Percentiles rank a stretch among this genome's conserved stretches.
Evolutionary conservation across 2,113 vertebrate species (phyloP).

Genomic region (Salvator merianae): DNA sequence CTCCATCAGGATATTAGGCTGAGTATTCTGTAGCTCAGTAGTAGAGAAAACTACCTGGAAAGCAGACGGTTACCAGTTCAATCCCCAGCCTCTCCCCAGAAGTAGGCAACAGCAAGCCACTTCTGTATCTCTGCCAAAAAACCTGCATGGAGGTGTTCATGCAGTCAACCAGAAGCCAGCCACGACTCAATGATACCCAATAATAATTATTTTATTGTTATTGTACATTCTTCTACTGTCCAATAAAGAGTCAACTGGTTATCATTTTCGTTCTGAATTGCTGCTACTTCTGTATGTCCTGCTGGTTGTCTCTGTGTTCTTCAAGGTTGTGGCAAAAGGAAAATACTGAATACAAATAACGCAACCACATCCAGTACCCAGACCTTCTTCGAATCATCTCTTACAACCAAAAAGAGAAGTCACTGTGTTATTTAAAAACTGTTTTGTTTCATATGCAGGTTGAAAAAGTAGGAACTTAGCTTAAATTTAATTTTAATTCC

Average conservation of each 20-base stretch:
- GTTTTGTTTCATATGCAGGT: neutral
- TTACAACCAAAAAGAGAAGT: neutral
- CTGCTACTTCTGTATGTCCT: too few relatives aligned
- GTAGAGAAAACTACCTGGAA: too few relatives aligned
- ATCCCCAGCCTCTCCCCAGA: too few relatives aligned
- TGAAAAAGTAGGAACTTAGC: neutral
- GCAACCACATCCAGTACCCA: neutral
- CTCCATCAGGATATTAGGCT: too few relatives aligned
- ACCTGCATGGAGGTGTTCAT: too few relatives aligned
- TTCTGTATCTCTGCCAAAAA: too few relatives aligned
- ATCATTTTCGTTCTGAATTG: neutral
- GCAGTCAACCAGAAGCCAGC: too few relatives aligned
- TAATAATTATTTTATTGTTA: too few relatives aligned
- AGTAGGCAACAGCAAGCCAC: too few relatives aligned
- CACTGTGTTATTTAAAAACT: neutral
- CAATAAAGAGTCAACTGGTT: neutral
- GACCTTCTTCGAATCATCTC: neutral
- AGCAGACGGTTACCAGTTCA: too few relatives aligned
- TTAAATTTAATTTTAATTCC: neutral
- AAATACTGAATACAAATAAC: neutral
- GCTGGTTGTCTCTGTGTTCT: neutral
- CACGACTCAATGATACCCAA: too few relatives aligned
- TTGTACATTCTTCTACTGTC: neutral
- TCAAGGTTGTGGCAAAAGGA: neutral
- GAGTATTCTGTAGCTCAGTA: too few relatives aligned